These are phyloP conservation scores for Tiaroga cobitis DNA, from an alignment of 2,797 vertebrate genomes.

Conservation along the genomic window DNA sequence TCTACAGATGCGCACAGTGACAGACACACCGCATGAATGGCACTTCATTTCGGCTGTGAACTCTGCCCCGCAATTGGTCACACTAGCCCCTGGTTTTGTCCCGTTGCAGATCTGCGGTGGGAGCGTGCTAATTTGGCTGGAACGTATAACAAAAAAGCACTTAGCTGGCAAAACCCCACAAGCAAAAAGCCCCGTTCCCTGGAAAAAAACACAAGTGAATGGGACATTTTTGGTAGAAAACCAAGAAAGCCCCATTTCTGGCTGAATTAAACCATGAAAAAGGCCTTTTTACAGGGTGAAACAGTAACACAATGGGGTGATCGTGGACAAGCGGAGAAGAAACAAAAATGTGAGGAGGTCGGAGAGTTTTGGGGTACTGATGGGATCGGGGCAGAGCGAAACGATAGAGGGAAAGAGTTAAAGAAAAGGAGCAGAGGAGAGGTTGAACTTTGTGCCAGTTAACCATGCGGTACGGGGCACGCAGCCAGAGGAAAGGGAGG, in stretches of 20 bases:
- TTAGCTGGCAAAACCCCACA: slow-evolving; percentile 56
- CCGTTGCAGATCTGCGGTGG: slow-evolving; percentile 67
- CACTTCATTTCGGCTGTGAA: slow-evolving; percentile 78
- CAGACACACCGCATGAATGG: slow-evolving; percentile 75
- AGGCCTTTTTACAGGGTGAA: slow-evolving; percentile 40
- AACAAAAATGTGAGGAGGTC: slow-evolving; percentile 60
- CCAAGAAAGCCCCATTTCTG: slow-evolving; percentile 1
- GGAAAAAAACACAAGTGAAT: slow-evolving; percentile 13
- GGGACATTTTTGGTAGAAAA: slow-evolving; percentile 12
- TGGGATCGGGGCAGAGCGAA: slow-evolving; percentile 66
- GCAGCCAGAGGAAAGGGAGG: slow-evolving; percentile 55
- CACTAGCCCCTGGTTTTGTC: slow-evolving; percentile 75
- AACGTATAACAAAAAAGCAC: slow-evolving; percentile 69
- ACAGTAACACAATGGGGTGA: slow-evolving; percentile 69
- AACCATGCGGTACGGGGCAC: slow-evolving; percentile 50
- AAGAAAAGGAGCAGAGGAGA: slow-evolving; percentile 40
- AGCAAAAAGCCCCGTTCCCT: slow-evolving; percentile 1
- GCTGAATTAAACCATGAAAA: slow-evolving; percentile 43
- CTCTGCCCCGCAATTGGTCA: slow-evolving; percentile 78
- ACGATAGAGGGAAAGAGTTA: slow-evolving; percentile 43
- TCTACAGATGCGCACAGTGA: slow-evolving; percentile 69
- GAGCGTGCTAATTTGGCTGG: slow-evolving; percentile 78
- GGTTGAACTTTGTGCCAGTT: slow-evolving; percentile 61
- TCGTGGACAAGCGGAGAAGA: slow-evolving; percentile 47
- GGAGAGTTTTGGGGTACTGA: slow-evolving; percentile 67